Evolutionary conservation across 2,113 vertebrate genomes (phyloP), one percentile per base, ranked within the genome.

Genomic region (Colistium nudipinnis): DNA sequence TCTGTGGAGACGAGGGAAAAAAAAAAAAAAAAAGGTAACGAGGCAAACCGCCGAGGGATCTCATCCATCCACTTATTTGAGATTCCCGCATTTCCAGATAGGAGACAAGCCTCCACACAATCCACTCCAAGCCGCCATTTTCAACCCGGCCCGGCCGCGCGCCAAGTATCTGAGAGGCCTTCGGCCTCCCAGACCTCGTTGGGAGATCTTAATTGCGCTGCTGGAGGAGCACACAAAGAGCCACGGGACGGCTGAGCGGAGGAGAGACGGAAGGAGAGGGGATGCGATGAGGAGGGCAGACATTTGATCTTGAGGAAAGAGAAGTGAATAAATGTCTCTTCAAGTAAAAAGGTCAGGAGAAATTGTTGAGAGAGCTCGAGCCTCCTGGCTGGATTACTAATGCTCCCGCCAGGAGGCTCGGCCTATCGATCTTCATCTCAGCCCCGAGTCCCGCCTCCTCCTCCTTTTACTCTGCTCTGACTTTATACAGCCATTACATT

Each of bases 301-400:
- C 66, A 80, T 84, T 80, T 83, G 78, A 81, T 88, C 80, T 82
- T 62, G 70, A 69, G 61, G 64, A 43, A n/a, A 60, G 59, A 71
- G 70, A 33, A 81, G 76, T 77, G 70, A 64, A 69, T 83, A 76
- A 89, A 85, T 14, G 66, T 69, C 78, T 88, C 57, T 71, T 83
- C 68, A 85, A 82, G 79, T 78, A 84, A 90, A 33, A 90, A 87
- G 78, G 82, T 87, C 83, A 86, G 60, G 68, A 59, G 16, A 57
- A 41, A 71, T 36, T 52, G 56, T 76, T 55, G 74, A 66, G 63
- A 72, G 64, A 56, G 13, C 83, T 84, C 31, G 52, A 74, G 76
- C 61, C 19, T 74, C 77, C 70, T 81, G 25, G 36, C 53, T 62
- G 74, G 69, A 74, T 72, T 7, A 30, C 76, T 82, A 74, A 87